These are phyloP conservation scores for Timandra comae DNA, from an alignment of 2,888 invertebrate species.

Conservation along the genomic window DNA sequence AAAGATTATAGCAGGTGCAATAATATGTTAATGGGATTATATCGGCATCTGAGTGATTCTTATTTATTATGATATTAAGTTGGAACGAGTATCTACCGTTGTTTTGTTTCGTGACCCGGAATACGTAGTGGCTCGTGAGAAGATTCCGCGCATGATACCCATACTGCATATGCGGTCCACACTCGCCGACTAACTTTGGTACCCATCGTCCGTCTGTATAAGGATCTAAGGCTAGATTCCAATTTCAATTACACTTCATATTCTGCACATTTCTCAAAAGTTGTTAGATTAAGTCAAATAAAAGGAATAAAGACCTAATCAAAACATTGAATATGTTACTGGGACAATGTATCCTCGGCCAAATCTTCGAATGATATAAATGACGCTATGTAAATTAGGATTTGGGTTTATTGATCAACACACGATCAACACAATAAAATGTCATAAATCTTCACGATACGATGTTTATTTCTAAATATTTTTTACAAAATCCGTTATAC, in stretches of 20 bases:
- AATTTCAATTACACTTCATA: too few species aligned
- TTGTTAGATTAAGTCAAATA: too few species aligned
- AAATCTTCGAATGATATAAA: too few species aligned
- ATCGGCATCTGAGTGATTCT: conserved; percentile 30
- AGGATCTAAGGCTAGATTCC: too few species aligned
- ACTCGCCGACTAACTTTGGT: too few species aligned
- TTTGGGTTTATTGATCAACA: conserved; percentile 40
- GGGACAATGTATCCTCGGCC: too few species aligned
- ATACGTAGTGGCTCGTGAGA: conserved; percentile 39
- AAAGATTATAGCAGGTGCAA: conserved; percentile 18
- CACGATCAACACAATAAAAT: too few species aligned
- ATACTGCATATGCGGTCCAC: conserved; percentile 6
- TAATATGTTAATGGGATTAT: conserved; percentile 23
- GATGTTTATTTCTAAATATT: conserved; percentile 20
- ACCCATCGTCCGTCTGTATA: too few species aligned
- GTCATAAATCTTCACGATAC: conserved; percentile 24
- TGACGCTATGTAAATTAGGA: conserved; percentile 27
- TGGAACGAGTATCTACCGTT: conserved; percentile 50
- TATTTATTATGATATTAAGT: conserved; percentile 36
- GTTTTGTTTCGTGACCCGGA: conserved; percentile 51
- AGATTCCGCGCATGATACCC: conserved; percentile 37
- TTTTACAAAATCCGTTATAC: conserved; percentile 14
- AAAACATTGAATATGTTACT: too few species aligned
- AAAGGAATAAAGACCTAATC: too few species aligned
- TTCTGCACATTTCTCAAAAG: too few species aligned